These are phyloP conservation scores for Pseudochirops cupreus DNA, from an alignment of 2,797 vertebrate genomes.

Conservation along the genomic window DNA sequence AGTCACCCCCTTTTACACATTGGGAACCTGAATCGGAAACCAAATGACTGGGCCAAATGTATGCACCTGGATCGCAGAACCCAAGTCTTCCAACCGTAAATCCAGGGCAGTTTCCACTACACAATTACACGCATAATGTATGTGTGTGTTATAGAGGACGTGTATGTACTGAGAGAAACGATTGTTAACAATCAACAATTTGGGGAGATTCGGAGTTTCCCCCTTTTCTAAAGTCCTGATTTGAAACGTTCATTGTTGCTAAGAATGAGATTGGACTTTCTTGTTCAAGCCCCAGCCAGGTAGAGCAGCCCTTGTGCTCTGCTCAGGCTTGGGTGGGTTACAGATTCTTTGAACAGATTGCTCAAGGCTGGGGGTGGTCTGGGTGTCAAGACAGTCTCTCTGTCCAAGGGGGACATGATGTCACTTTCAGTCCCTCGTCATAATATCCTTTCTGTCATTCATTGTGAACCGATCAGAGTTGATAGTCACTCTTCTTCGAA, in stretches of 20 bases:
- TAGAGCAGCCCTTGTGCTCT: background rate
- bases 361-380: background rate
- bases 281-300: background rate
- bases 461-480: background rate
- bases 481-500: background rate
- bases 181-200: background rate
- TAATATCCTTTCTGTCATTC: background rate
- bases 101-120: background rate
- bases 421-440: background rate
- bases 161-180: background rate
- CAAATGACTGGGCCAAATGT: background rate
- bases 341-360: background rate
- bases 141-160: background rate
- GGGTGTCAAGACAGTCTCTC: background rate
- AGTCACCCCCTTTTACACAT: background rate
- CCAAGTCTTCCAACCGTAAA: background rate
- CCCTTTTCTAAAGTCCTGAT: background rate
- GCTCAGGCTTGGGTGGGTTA: background rate
- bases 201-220: background rate
- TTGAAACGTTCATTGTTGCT: background rate
- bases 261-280: background rate
- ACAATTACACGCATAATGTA: background rate
- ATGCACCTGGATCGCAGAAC: background rate
- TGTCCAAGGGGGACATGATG: background rate
- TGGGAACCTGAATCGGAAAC: background rate